These are phyloP conservation scores for Octodon degus DNA, from an alignment of 2,113 vertebrate species.

Conservation along the genomic window DNA sequence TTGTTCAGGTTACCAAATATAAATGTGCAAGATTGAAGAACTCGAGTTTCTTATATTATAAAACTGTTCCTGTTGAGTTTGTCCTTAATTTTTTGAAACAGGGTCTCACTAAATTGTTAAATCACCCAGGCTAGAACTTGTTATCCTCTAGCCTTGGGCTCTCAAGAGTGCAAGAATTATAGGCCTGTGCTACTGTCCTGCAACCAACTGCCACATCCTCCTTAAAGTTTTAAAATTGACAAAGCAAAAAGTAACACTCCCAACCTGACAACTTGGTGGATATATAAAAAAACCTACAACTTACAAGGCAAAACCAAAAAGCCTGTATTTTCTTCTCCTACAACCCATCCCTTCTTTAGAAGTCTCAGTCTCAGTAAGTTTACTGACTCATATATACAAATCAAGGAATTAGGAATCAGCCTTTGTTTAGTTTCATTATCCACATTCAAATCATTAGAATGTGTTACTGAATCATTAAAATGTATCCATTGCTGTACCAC, in stretches of 20 bases:
- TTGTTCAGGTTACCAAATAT: too few relatives aligned
- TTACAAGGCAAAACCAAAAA: conserved; percentile 43
- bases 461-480: not conserved
- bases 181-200: not conserved
- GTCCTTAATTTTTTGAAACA: not conserved
- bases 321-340: not conserved
- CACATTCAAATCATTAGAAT: not conserved
- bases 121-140: not conserved
- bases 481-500: not conserved
- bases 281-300: not conserved
- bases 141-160: not conserved
- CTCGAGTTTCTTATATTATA: too few relatives aligned
- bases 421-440: not conserved
- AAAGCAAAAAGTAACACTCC: conserved; percentile 17
- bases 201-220: not conserved
- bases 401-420: conserved; percentile 31
- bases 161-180: not conserved
- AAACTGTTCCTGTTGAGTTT: too few relatives aligned
- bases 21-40: too few relatives aligned
- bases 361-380: conserved; percentile 32
- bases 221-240: not conserved
- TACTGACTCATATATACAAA: not conserved
- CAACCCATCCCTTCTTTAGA: not conserved
- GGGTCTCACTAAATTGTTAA: not conserved
- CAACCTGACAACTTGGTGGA: not conserved